Evolutionary conservation across 2,113 vertebrate genomes (phyloP).

Genomic region (Tenebrosternarchus preto): DNA sequence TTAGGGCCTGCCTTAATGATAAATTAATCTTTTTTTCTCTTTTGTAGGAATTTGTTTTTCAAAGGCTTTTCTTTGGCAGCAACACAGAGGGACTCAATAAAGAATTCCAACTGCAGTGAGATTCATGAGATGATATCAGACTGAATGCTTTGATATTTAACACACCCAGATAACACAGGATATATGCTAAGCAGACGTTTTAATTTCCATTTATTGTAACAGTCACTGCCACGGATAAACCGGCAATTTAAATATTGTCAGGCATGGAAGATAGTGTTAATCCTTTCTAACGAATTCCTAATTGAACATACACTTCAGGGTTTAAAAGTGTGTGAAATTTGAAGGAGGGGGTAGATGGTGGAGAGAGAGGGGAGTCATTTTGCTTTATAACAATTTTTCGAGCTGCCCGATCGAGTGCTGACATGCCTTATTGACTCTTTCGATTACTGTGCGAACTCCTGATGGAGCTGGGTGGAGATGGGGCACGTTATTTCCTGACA

Average conservation of each 20-base stretch:
- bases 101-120: conserved; percentile 93
- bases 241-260: conserved; percentile 84
- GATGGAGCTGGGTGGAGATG: conserved; percentile 26
- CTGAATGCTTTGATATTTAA: conserved; percentile 93
- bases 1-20: conserved; percentile 98
- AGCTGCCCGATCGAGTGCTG: neutral
- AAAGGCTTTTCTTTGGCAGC: conserved; percentile 92
- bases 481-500: conserved; percentile 41
- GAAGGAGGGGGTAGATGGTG: neutral
- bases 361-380: conserved; percentile 8
- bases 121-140: conserved; percentile 88
- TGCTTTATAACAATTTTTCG: conserved; percentile 40
- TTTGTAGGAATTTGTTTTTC: conserved; percentile 95
- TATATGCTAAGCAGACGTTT: conserved; percentile 84
- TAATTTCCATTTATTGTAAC: conserved; percentile 87
- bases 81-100: conserved; percentile 86
- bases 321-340: conserved; percentile 53
- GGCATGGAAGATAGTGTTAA: conserved; percentile 85
- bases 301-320: conserved; percentile 81
- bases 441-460: conserved; percentile 42
- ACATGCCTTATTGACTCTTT: conserved; percentile 40
- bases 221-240: conserved; percentile 82
- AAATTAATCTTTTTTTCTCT: conserved; percentile 98
- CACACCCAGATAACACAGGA: conserved; percentile 82
- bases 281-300: conserved; percentile 82